phyloP scores from a whole-genome alignment of 37 sponge, comb jelly and placozoan genomes.

The Halisarca cf. caerulea region DNA sequence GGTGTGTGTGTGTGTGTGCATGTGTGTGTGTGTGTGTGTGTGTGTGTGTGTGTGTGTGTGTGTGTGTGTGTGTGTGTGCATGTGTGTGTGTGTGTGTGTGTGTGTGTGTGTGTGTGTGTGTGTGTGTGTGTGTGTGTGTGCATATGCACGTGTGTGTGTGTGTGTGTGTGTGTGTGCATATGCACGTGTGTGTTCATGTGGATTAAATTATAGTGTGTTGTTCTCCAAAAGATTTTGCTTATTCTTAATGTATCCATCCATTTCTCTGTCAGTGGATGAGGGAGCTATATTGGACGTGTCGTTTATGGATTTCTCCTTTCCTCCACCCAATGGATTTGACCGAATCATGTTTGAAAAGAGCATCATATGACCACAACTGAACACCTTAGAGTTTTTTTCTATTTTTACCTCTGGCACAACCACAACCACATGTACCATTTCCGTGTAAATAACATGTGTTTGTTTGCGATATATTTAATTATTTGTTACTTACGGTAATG shows the following conservation, averaged over 20 bases:
- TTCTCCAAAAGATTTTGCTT: background rate
- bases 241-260: background rate
- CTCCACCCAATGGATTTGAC: conserved; percentile 93
- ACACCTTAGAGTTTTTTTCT: too few species aligned
- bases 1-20: conserved; percentile 47
- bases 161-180: background rate
- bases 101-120: background rate
- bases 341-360: conserved; percentile 93
- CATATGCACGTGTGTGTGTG: background rate
- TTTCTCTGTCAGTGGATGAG: conserved; percentile 70
- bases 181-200: background rate
- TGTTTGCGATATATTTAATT: too few species aligned
- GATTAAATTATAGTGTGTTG: background rate
- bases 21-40: background rate
- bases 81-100: conserved; percentile 4
- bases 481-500: conserved; percentile 91
- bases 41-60: background rate
- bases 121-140: background rate
- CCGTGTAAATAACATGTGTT: too few species aligned
- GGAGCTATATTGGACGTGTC: conserved; percentile 91
- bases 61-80: background rate
- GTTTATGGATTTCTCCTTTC: conserved; percentile 88
- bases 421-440: too few species aligned
- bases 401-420: too few species aligned
- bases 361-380: conserved; percentile 67